Evolutionary conservation across 2,888 invertebrate genomes (phyloP).

Genomic region (Philonicus albiceps): DNA sequence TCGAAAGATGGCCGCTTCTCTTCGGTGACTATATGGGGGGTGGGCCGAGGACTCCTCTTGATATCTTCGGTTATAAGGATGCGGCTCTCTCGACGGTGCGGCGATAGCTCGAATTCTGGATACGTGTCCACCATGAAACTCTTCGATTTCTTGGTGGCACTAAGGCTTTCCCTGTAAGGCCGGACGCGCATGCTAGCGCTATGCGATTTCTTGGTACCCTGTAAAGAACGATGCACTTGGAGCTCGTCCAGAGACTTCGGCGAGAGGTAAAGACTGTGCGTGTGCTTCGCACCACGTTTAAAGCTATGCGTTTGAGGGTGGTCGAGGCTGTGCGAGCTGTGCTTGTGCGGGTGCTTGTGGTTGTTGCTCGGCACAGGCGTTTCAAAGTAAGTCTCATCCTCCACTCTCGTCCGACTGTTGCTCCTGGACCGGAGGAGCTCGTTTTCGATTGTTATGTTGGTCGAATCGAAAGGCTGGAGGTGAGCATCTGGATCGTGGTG

Average conservation of each 20-base stretch:
- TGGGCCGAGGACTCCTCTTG: constrained; percentile 61
- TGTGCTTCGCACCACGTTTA: constrained; percentile 61
- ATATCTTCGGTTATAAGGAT: constrained; percentile 59
- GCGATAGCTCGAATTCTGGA: constrained; percentile 61
- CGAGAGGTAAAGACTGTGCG: constrained; percentile 62
- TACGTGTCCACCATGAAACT: constrained; percentile 62
- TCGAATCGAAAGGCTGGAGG: constrained; percentile 55
- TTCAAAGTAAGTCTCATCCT: constrained; percentile 58
- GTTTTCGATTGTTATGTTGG: constrained; percentile 61
- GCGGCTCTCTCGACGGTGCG: constrained; percentile 58
- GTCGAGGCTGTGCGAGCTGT: constrained; percentile 62
- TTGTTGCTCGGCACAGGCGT: constrained; percentile 49
- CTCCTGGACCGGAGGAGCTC: constrained; percentile 59
- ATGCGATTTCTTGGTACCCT: constrained; percentile 58
- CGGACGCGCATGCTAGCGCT: constrained; percentile 62
- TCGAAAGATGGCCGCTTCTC: constrained; percentile 62
- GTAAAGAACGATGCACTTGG: constrained; percentile 60
- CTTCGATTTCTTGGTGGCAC: constrained; percentile 63
- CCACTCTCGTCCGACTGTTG: constrained; percentile 61
- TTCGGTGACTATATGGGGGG: constrained; percentile 56
- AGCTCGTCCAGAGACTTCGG: constrained; percentile 62
- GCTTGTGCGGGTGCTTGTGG: constrained; percentile 56
- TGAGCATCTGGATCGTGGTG: constrained; percentile 56
- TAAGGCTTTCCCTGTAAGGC: constrained; percentile 61
- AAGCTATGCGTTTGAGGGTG: constrained; percentile 59